Evolutionary conservation across 37 sponge, comb jelly and placozoan species (phyloP).

Genomic region (Beroe ovata): DNA sequence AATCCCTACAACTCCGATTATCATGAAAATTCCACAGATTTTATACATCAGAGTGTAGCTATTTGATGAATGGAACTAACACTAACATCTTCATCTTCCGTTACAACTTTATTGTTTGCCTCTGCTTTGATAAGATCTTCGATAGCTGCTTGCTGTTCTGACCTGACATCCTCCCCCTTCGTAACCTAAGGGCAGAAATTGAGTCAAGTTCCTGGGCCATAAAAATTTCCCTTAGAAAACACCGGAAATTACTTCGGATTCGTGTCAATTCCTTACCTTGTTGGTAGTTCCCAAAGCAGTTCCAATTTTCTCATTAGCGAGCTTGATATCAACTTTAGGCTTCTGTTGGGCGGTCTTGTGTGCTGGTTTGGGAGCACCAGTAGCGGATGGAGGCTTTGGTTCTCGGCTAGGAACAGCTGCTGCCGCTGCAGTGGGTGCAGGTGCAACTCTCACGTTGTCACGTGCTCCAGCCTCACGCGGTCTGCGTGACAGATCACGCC

Average conservation of each 20-base stretch:
- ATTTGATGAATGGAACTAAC: neutral
- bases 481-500: neutral
- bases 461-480: neutral
- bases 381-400: neutral
- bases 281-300: neutral
- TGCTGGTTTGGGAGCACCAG: no score
- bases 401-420: neutral
- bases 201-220: neutral
- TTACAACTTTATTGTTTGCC: neutral
- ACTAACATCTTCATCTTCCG: constrained; percentile 19
- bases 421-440: neutral
- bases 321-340: constrained; percentile 57
- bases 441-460: neutral
- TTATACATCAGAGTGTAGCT: no score
- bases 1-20: no score
- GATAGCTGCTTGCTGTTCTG: constrained; percentile 47
- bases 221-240: no score
- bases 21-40: no score
- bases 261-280: neutral
- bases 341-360: neutral
- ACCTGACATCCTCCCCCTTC: constrained; percentile 48
- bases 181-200: neutral
- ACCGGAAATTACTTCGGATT: neutral
- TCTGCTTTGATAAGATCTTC: constrained; percentile 41
- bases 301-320: constrained; percentile 64